Base-by-base conservation (phyloP, 2,113 vertebrate species). In the Zosterops lateralis region DNA sequence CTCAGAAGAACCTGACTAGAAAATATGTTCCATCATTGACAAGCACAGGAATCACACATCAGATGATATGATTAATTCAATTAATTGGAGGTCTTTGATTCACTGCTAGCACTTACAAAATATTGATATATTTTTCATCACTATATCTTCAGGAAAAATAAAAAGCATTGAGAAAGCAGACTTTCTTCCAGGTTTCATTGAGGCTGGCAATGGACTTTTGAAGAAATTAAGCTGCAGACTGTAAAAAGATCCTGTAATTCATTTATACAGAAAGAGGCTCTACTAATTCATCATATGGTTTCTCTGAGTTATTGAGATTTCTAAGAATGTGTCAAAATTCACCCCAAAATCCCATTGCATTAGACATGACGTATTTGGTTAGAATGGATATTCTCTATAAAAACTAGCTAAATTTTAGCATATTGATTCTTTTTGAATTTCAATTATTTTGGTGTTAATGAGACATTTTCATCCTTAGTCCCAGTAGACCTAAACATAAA, bases 331-430 rank as follows among this genome's bases (percentile, higher is more conserved):
- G 14, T 66, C 31, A 71, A 75, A 79, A 79, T 57, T 75, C 9
- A 80, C 19, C 54, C 34, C 21, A 5, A 67, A 87, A 65, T 50
- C 17, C 17, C 21, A 10, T 6, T 77, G 31, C 16, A 32, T 50
- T 42, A 36, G 25, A 42, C 2, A 32, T 53, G 12, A 75, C 0
- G 0, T 36, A 50, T n/a, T 45, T 54, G 9, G 6, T 13, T 53
- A 85, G 24, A 79, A 62, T 58, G 10, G 12, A 51, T 17, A 14
- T 53, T 88, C 18, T 40, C 6, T 58, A n/a, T 58, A 28, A 51
- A 71, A 74, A 15, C 3, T 64, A 77, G 19, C 40, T 44, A 50
- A 61, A 36, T 61, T 71, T 66, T n/a, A 85, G 12, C 9, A 19
- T 18, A 31, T 34, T 25, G 3, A 6, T 11, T 48, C 5, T 73